Evolutionary conservation across 2,113 vertebrate genomes (phyloP), one percentile per base, ranked within the genome.

Genomic region (Carassius auratus): DNA sequence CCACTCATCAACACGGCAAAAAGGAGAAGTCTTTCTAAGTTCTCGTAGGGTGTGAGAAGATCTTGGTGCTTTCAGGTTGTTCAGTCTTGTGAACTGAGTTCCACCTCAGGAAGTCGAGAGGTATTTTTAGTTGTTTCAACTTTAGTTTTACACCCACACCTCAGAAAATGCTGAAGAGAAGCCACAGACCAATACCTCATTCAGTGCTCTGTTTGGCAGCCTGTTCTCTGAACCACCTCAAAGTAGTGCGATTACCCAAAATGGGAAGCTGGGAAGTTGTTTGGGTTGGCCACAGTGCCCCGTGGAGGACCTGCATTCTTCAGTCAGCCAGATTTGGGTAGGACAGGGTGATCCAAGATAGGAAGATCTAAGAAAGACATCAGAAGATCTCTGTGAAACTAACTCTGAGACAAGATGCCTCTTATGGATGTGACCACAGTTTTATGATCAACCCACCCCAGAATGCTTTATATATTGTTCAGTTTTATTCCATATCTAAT

Each of bases 291-390:
- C 83, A 77, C 87, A 84, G 86, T 75, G 57, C 85, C 76, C 88
- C n/a, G 66, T 73, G 30, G 59, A 77, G 68, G 55, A 45, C 74
- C 80, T 86, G 87, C 80, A 88, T 90, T 91, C 91, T 92, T 90
- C 87, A 89, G 88, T 85, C 79, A 77, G 86, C 89, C 91, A 93
- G 93, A 95, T 93, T 92, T 93, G 90, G 92, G 87, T 88, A 93
- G 84, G 89, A 81, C 80, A 89, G 92, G 90, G 91, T 92, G 93
- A 92, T 90, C 90, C 91, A 92, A 92, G 88, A 90, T 91, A 93
- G 93, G 91, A 94, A 94, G 88, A 89, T 88, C 87, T 88, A 90
- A 62, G 66, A 10, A 14, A 69, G 17, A 66, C 45, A 14, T 21
- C 79, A 87, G 89, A 91, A 84, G 42, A 77, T 82, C 79, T 86